Evolutionary conservation across 1,140 invertebrate genomes (phyloP).

Genomic region (Solenopsis fugax): DNA sequence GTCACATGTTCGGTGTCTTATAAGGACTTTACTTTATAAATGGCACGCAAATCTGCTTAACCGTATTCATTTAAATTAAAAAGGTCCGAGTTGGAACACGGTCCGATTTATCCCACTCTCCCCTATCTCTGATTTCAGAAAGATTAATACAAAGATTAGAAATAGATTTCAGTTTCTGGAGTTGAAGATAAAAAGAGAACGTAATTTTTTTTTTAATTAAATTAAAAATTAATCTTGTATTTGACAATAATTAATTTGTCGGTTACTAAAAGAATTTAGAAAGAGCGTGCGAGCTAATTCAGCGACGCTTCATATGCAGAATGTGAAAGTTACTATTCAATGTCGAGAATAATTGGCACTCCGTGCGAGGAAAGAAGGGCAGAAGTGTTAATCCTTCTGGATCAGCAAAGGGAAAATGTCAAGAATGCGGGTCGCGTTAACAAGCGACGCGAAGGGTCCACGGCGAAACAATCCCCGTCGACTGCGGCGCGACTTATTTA

Average conservation of each 20-base stretch:
- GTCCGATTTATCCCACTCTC: too few species aligned
- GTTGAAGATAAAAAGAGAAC: background rate
- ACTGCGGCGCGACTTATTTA: constrained; percentile 71
- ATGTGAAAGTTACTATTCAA: constrained; percentile 31
- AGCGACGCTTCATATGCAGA: background rate
- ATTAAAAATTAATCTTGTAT: background rate
- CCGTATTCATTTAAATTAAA: too few species aligned
- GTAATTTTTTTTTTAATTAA: too few species aligned
- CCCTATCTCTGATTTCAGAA: background rate
- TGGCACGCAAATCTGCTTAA: too few species aligned
- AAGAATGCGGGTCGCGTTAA: constrained; percentile 75
- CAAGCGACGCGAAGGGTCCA: constrained; percentile 67
- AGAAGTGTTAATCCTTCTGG: constrained; percentile 42
- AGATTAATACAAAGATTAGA: background rate
- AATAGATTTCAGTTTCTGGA: background rate
- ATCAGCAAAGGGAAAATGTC: constrained; percentile 60
- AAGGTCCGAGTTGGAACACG: too few species aligned
- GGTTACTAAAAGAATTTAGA: background rate
- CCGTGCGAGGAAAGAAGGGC: background rate
- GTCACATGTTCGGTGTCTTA: too few species aligned
- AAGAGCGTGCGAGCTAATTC: background rate
- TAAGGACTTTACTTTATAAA: too few species aligned
- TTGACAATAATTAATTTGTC: background rate
- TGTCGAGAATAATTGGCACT: constrained; percentile 43
- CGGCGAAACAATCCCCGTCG: constrained; percentile 72